Evolutionary conservation across 2,888 invertebrate species (phyloP).

Genomic region (Torymus tubicola): DNA sequence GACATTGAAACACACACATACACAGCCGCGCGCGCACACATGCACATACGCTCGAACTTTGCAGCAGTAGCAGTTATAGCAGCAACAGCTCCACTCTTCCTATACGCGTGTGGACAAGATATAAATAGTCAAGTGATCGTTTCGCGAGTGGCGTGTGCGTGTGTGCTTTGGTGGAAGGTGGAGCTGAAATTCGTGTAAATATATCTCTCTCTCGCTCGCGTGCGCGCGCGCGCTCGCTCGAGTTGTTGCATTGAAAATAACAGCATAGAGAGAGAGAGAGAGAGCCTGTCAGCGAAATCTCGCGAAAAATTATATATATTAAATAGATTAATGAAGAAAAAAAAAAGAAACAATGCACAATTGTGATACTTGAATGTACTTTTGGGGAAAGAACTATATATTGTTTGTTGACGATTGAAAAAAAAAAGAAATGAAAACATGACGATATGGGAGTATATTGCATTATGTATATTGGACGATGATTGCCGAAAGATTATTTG

Average conservation of each 20-base stretch:
- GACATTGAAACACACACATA: constrained; percentile 49
- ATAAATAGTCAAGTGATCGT: not conserved
- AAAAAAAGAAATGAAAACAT: not conserved
- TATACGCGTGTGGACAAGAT: not conserved
- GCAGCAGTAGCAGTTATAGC: not conserved
- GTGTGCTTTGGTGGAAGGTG: constrained; percentile 15
- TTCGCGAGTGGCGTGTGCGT: constrained; percentile 20
- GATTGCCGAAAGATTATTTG: not conserved
- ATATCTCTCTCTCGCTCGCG: not conserved
- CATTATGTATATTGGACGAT: constrained; percentile 15
- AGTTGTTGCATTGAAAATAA: not conserved
- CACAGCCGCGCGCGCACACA: not conserved
- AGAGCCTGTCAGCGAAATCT: not conserved
- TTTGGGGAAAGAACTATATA: not conserved
- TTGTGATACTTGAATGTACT: not conserved
- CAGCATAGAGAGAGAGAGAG: not conserved
- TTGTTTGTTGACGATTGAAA: constrained; percentile 22
- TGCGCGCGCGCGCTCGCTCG: not conserved
- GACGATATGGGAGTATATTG: constrained; percentile 7
- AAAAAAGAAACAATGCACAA: constrained; percentile 19
- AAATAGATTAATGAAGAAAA: not conserved
- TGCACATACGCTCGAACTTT: not conserved
- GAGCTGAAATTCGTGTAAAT: constrained; percentile 12
- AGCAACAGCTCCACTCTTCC: constrained; percentile 15
- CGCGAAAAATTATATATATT: not conserved